These are phyloP conservation scores for Sylvicapra grimmia DNA, from an alignment of 2,113 vertebrate species.

Conservation along the genomic window DNA sequence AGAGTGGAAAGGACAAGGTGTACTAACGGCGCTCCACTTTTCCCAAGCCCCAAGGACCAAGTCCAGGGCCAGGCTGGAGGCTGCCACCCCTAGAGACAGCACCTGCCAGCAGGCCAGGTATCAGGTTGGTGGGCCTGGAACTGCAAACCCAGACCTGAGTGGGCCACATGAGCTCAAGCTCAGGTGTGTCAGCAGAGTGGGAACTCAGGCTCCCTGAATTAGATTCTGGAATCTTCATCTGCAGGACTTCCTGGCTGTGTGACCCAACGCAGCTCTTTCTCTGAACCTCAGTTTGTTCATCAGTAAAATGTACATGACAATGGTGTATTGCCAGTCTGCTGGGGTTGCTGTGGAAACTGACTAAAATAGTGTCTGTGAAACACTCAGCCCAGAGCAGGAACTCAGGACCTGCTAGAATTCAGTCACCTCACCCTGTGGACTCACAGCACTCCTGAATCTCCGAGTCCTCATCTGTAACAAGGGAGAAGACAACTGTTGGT, in stretches of 20 bases:
- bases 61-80: not conserved
- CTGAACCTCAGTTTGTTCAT: not conserved
- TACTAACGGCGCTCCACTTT: too few relatives aligned
- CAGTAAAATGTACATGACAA: not conserved
- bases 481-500: not conserved
- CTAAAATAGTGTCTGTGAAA: not conserved
- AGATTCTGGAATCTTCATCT: not conserved
- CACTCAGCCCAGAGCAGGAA: not conserved
- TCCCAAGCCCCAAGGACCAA: not conserved
- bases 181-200: not conserved
- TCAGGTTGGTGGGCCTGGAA: not conserved
- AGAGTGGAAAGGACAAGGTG: not conserved
- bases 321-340: not conserved
- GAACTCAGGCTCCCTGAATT: not conserved
- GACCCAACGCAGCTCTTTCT: not conserved
- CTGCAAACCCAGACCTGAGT: not conserved
- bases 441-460: not conserved
- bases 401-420: not conserved
- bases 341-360: not conserved
- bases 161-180: accelerated
- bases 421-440: not conserved
- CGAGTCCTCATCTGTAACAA: not conserved
- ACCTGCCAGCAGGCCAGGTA: not conserved
- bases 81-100: not conserved
- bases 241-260: not conserved